Evolutionary conservation across 2,888 invertebrate genomes (phyloP), one percentile per base, ranked within the genome.

Genomic region (Calameuta idolon): DNA sequence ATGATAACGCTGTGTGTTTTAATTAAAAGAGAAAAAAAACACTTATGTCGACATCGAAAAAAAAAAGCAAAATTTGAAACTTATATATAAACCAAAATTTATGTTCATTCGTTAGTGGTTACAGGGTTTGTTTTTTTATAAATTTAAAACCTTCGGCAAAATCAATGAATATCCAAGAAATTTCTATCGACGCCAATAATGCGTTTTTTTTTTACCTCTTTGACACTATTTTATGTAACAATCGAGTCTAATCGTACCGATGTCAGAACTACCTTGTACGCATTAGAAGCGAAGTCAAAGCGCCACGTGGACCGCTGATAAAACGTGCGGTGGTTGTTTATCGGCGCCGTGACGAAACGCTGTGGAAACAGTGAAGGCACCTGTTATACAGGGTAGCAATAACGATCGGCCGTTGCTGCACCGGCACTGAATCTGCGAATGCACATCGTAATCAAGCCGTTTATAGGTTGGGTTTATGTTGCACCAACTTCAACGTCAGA

Each of bases 321-420:
- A 85, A 87, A 86, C 85, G 83, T 79, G 83, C 80, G 75, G 77
- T 71, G 80, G 12, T 37, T 55, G 55, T 23, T 23, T 55, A 55
- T 4, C 55, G 23, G 55, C 40, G 40, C 15, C 5, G 15, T 15
- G 40, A 5, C 9, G 55, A 23, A 55, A 23, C 31, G 1, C 55
- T 9, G 31, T 11, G 15, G 31, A 71, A 71, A 34, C 74, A 5
- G n/a, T n/a, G 74, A 80, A 79, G 83, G 81, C 87, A 87, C 87
- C 86, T 87, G 87, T 87, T 87, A 87, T 86, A 81, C 84, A 78
- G 74, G 74, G 77, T 76, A 69, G 78, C 81, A 69, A 78, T 81
- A 77, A 80, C 78, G 79, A 40, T 76, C 77, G 33, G 79, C 40
- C 71, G 71, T 34, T 12, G 71, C 71, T 12, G 71, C 71, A 23